Percentiles rank a stretch among this genome's conserved stretches.
These are phyloP conservation scores for Luehdorfia chinensis DNA, from an alignment of 1,140 invertebrate genomes.

Conservation along the genomic window DNA sequence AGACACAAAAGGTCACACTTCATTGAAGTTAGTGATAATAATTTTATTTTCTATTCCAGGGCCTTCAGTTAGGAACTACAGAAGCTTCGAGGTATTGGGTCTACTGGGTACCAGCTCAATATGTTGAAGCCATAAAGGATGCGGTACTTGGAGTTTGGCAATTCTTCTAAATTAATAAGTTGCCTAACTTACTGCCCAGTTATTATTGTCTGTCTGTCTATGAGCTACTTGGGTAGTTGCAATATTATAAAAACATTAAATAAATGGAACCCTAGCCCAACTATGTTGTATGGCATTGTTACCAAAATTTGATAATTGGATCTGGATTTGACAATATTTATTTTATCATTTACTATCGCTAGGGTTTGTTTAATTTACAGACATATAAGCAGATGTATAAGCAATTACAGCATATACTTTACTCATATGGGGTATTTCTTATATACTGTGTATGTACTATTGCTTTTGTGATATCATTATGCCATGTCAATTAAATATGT, in stretches of 20 bases:
- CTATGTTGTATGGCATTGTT: constrained; percentile 16
- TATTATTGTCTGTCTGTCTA: constrained; percentile 44
- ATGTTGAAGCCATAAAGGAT: constrained; percentile 94
- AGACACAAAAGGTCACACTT: too few species aligned
- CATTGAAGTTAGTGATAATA: too few species aligned
- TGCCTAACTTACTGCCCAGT: constrained; percentile 28
- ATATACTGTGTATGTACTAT: constrained; percentile 38
- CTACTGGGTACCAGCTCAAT: constrained; percentile 96
- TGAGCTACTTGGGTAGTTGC: constrained; percentile 59
- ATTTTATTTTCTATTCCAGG: constrained; percentile 75
- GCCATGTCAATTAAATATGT: constrained; percentile 72
- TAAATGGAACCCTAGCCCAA: constrained; percentile 29
- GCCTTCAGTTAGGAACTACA: constrained; percentile 90
- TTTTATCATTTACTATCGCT: background rate
- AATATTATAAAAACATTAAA: constrained; percentile 50
- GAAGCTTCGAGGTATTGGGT: constrained; percentile 95
- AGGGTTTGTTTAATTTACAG: constrained; percentile 7
- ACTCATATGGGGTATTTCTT: constrained; percentile 6
- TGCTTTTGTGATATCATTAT: constrained; percentile 66
- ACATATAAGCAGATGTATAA: constrained; percentile 9
- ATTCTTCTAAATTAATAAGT: constrained; percentile 79
- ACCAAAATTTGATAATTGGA: constrained; percentile 10
- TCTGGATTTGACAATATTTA: constrained; percentile 19
- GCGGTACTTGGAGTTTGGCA: constrained; percentile 93
- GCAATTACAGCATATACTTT: constrained; percentile 2